Evolutionary conservation across 2,113 vertebrate species (phyloP), one percentile per base, ranked within the genome.

Genomic region (Marmota flaviventris): DNA sequence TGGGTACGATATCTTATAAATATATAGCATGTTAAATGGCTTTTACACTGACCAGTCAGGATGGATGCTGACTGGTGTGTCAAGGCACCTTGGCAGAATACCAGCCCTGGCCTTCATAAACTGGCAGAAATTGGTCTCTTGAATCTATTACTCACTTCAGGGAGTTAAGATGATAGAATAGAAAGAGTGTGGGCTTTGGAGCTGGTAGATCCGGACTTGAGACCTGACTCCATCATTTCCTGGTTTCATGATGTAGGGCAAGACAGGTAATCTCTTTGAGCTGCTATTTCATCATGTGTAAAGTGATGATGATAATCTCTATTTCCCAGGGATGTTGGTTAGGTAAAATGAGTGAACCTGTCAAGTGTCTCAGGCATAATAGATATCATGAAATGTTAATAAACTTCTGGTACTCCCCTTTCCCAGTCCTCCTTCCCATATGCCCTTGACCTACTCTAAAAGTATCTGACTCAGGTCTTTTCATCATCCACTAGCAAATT

Each of bases 311-410:
- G 48, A 58, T 65, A 45, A 53, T 90, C 29, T 73, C 37, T 81
- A 78, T 34, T 24, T 95, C 34, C 42, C 1, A 48, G 24, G 24
- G 2, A 22, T 48, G 5, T 85, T 70, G 24, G 81, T 67, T 78
- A 89, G 61, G 48, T 72, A 88, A 91, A 93, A 94, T 67, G 63
- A 85, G 27, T 37, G n/a, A 86, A 77, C n/a, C 8, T 76, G n/a
- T 91, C n/a, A 85, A 72, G 51, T 91, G 27, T 91, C 83, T 94
- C 39, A 39, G 22, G 7, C 48, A 79, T 92, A 85, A 73, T 5
- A 61, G 65, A 39, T 77, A 12, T 34, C 94, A 61, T 12, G 51
- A 69, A 79, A 77, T 92, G 79, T 87, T 42, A 81, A 34, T 73
- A 63, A 63, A 73, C 72, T 42, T 37, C 18, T 56, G 9, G 53